These are phyloP conservation scores for Fringilla coelebs DNA, from an alignment of 2,797 vertebrate species.

Conservation along the genomic window DNA sequence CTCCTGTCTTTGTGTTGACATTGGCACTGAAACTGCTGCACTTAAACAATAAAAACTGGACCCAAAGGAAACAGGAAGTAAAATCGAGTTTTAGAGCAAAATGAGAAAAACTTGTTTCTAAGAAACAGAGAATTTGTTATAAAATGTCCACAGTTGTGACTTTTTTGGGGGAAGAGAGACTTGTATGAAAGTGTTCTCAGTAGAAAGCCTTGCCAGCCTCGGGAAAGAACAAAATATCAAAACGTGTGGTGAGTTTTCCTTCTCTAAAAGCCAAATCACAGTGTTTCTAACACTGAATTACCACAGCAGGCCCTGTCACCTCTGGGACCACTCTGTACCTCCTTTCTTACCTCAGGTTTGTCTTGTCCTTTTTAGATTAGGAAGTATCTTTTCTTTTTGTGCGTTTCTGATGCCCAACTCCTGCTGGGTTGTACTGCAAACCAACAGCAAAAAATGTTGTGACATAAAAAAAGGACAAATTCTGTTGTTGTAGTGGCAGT, in stretches of 20 bases:
- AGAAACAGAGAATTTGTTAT: not conserved
- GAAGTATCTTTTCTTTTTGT: not conserved
- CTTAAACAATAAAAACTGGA: constrained; percentile 11
- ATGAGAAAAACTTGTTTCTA: constrained; percentile 40
- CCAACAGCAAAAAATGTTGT: not conserved
- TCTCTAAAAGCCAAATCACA: not conserved
- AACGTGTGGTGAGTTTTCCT: not conserved
- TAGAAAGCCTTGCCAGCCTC: not conserved
- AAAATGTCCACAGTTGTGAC: not conserved
- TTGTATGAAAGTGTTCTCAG: not conserved
- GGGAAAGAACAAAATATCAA: not conserved
- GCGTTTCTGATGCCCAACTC: not conserved
- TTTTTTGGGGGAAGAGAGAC: not conserved
- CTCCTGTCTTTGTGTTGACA: constrained; percentile 44
- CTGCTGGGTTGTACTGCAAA: not conserved
- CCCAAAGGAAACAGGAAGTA: constrained; percentile 49
- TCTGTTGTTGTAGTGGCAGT: not conserved
- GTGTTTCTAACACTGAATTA: not conserved
- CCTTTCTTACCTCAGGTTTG: not conserved
- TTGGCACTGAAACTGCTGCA: constrained; percentile 9
- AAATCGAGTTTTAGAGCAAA: not conserved
- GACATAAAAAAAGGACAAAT: not conserved
- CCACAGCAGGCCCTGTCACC: not conserved
- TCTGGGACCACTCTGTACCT: rapidly evolving
- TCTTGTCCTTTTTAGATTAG: not conserved